Base-by-base conservation (phyloP, 2,888 invertebrate genomes). In the Antheraea yamamai region DNA sequence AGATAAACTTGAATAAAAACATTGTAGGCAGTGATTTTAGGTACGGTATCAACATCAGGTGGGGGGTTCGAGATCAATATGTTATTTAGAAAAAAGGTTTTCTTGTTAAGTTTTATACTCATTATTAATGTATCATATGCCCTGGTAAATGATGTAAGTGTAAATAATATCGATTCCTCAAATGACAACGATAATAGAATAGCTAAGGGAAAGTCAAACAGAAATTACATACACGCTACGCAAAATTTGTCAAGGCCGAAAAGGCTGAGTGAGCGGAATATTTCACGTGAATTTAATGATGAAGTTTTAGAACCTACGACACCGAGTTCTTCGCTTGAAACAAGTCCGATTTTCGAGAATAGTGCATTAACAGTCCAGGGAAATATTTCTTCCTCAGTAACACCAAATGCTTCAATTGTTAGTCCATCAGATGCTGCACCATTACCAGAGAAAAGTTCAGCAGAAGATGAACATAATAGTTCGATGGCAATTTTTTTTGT, bases 401-500 rank as follows among this genome's bases (percentile, higher is more conserved):
- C 86, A 30, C 86, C 90, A 1, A 94, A 94, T 82, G 86, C 85
- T 61, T 92, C 95, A 8, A 83, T 96, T 3, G 93, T 96, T 2
- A 95, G 95, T 61, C 96, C 96, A 0, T 96, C 96, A 0, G 97
- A 98, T 86, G 97, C 97, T 12, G 97, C 97, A 12, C 95, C 97
- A 4, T 90, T 99, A 68, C 99, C 99, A 0, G 97, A 97, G 81
- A 97, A 98, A 87, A 98, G 97, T 81, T 97, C 98, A 3, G 98
- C 98, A 3, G 98, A 99, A 93, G 98, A 98, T 91, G 99, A 99
- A 89, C 98, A 99, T 87, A 98, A 98, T 85, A 98, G 98, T 86
- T 99, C 99, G 1, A 97, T 99, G 96, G 98, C 99, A 0, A 98
- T 99, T 88, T 99, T 99, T 92, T 99, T 99, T 90, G 99, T 99